Conservation (phyloP, 2,797 vertebrate genomes). For the Pseudopleuronectes americanus region DNA sequence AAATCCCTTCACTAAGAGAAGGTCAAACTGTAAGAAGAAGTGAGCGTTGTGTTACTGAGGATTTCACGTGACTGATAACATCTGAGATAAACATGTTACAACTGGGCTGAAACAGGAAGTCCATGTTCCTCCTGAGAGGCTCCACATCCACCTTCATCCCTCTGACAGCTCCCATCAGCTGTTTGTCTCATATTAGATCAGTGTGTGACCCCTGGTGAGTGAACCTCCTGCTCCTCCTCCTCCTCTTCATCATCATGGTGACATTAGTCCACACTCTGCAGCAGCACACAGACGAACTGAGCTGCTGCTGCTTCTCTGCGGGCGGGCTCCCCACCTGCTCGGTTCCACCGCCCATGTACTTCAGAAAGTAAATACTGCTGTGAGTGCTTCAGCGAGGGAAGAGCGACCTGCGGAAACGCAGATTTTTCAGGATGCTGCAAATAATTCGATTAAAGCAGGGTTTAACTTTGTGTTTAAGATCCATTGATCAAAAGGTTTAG, state of each 20-base stretch:
- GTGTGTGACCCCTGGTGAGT: slow-evolving; percentile 67
- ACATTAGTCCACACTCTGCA: slow-evolving; percentile 79
- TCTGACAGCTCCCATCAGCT: no score
- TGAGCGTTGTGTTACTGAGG: neutral
- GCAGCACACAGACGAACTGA: slow-evolving; percentile 84
- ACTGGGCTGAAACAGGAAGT: slow-evolving; percentile 17
- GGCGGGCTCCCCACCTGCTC: slow-evolving; percentile 86
- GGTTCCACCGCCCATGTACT: slow-evolving; percentile 24
- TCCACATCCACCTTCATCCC: no score
- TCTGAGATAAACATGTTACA: neutral
- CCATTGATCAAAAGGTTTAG: no score
- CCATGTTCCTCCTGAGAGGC: no score
- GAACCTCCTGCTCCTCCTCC: neutral
- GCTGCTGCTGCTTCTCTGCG: no score
- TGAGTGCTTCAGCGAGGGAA: neutral
- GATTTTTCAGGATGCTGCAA: no score
- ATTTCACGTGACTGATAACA: slow-evolving; percentile 55
- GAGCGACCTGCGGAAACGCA: no score
- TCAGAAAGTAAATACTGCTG: neutral
- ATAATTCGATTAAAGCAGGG: no score
- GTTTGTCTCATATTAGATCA: slow-evolving; percentile 9
- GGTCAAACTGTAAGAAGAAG: neutral
- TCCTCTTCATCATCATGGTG: slow-evolving; percentile 74
- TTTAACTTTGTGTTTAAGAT: no score
- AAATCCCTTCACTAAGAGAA: neutral